These are phyloP conservation scores for Acanthosoma haemorrhoidale DNA, from an alignment of 2,888 invertebrate genomes.

Conservation along the genomic window DNA sequence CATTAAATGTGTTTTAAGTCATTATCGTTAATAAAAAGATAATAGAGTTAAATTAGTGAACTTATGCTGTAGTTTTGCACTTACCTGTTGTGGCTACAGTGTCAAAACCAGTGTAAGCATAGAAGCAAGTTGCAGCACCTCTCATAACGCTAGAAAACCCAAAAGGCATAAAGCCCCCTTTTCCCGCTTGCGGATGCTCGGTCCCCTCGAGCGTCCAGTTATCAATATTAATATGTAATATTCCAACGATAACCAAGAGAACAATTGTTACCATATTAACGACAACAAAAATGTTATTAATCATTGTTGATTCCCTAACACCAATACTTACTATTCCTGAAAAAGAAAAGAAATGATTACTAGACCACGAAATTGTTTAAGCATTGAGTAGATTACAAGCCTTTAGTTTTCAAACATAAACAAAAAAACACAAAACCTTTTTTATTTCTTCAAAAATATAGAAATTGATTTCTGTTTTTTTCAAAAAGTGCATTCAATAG, in stretches of 20 bases:
- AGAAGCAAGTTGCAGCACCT: conserved; percentile 84
- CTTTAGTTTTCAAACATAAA: no score
- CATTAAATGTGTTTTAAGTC: no score
- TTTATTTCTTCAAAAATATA: no score
- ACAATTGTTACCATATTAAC: conserved; percentile 80
- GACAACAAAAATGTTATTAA: conserved; percentile 87
- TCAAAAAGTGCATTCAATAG: no score
- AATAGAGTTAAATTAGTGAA: no score
- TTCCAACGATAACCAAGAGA: conserved; percentile 76
- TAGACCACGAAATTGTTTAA: neutral
- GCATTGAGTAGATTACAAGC: no score
- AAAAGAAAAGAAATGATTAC: neutral
- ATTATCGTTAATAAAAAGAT: no score
- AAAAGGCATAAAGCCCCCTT: conserved; percentile 81
- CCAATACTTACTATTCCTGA: conserved; percentile 52
- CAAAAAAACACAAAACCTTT: no score
- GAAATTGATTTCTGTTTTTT: no score
- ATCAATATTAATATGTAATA: conserved; percentile 55
- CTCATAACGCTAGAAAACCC: conserved; percentile 72
- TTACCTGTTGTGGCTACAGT: conserved; percentile 74
- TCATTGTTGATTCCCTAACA: conserved; percentile 71
- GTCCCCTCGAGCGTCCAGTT: conserved; percentile 38
- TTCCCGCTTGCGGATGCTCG: conserved; percentile 48
- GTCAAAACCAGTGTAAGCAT: conserved; percentile 92
- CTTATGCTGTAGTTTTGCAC: no score